A percentile compares a stretch with the other conserved stretches of the same genome.
Conservation (phyloP, 2,797 vertebrate genomes). For the Characodon lateralis region DNA sequence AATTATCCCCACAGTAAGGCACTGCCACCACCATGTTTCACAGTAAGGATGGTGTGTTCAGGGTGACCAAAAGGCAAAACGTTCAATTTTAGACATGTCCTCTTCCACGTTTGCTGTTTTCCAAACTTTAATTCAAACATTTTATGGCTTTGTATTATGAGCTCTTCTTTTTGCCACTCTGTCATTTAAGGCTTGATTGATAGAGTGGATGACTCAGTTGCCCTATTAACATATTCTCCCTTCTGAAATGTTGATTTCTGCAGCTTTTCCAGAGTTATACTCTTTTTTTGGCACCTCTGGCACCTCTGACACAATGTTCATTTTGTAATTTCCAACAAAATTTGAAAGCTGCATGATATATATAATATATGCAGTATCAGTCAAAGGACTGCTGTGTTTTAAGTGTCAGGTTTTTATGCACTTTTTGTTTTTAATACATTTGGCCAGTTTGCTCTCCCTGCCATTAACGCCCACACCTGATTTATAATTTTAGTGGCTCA, state of each 20-base stretch:
- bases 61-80: too few species aligned
- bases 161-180: too few species aligned
- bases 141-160: neutral
- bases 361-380: neutral
- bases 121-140: neutral
- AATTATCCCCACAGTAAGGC: neutral
- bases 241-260: too few species aligned
- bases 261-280: too few species aligned
- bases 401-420: too few species aligned
- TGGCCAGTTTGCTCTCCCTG: neutral
- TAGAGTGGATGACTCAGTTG: too few species aligned
- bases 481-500: neutral
- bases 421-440: neutral
- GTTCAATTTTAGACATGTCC: neutral
- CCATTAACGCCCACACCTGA: neutral
- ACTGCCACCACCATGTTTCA: slow-evolving; percentile 1
- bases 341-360: neutral
- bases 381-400: too few species aligned
- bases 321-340: too few species aligned
- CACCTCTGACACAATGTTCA: too few species aligned
- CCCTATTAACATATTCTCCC: too few species aligned
- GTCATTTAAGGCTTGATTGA: too few species aligned
- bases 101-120: neutral
- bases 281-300: too few species aligned
- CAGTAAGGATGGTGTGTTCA: neutral